Percentiles rank a stretch among this genome's conserved stretches.
phyloP scores from a whole-genome alignment of 2,797 vertebrate species.

The Hydrocynus forskahlii region DNA sequence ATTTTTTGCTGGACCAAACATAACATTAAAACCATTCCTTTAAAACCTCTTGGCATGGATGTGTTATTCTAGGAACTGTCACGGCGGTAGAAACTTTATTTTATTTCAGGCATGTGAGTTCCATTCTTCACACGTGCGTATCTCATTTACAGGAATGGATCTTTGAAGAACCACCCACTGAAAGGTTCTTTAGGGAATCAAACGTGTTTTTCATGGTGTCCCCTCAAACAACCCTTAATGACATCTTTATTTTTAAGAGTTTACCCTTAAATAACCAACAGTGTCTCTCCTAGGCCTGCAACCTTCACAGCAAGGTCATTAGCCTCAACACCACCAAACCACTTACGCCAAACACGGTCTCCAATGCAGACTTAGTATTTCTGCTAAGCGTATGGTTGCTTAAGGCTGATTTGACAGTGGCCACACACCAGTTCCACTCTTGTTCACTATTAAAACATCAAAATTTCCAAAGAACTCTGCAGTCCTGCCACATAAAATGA shows the following conservation, averaged over 20 bases:
- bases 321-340: neutral
- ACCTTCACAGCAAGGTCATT: neutral
- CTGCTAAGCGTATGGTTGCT: neutral
- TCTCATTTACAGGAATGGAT: neutral
- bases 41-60: neutral
- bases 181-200: neutral
- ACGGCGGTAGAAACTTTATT: no score
- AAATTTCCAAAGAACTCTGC: conserved; percentile 5
- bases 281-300: neutral
- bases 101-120: no score
- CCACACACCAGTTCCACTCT: neutral
- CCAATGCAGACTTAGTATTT: neutral
- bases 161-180: neutral
- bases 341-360: neutral
- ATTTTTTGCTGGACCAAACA: no score
- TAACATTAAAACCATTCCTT: no score
- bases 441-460: neutral
- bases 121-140: neutral
- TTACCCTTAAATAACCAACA: neutral
- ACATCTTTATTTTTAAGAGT: neutral
- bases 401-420: no score
- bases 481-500: conserved; percentile 7
- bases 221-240: neutral
- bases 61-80: neutral
- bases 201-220: neutral